These are phyloP conservation scores for Aphelocoma californica DNA, from an alignment of 2,797 vertebrate genomes.

Conservation along the genomic window DNA sequence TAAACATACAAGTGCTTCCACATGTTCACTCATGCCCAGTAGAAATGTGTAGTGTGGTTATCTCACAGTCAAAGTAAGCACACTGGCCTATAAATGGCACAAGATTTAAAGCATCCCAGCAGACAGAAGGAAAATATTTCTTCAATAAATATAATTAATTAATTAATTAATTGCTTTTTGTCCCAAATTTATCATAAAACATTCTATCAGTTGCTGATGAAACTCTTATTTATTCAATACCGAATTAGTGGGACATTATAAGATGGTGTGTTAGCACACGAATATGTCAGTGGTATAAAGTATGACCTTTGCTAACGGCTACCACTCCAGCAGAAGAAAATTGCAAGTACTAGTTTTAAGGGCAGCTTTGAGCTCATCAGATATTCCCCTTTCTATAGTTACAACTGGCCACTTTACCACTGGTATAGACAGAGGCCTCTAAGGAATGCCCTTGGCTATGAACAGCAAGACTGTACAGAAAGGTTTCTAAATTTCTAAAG, in stretches of 20 bases:
- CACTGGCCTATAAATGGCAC: neutral
- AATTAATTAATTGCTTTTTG: neutral
- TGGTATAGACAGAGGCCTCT: neutral
- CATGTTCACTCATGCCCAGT: neutral
- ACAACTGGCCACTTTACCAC: neutral
- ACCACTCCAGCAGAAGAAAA: neutral
- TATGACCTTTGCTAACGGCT: neutral
- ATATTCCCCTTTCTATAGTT: neutral
- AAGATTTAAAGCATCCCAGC: neutral
- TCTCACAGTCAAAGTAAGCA: neutral
- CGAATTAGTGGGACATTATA: neutral
- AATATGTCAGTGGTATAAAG: neutral
- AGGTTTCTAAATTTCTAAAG: neutral
- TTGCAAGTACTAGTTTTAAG: neutral
- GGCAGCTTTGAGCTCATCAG: neutral
- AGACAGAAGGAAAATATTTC: neutral
- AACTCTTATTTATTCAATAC: neutral
- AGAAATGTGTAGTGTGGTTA: neutral
- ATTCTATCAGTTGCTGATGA: neutral
- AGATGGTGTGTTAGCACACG: neutral
- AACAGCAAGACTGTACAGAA: neutral
- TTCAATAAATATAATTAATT: neutral
- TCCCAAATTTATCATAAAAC: neutral
- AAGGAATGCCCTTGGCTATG: neutral
- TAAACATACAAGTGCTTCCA: neutral